Base-by-base conservation (phyloP, 2,888 invertebrate species). In the Melitaea athalia region DNA sequence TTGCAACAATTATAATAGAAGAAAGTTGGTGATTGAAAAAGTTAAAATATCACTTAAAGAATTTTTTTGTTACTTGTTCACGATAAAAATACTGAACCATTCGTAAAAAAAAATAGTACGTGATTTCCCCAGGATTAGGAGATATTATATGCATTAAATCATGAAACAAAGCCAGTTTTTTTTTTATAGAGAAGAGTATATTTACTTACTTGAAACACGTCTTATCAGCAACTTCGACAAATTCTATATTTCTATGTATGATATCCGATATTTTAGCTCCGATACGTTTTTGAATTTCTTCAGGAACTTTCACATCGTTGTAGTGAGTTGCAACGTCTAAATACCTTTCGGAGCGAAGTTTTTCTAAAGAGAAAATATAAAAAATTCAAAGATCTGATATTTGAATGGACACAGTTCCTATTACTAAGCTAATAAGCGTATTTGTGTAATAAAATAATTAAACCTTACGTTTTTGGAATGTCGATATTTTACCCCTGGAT, bases 241-340 rank as follows among this genome's bases (percentile, higher is more conserved):
- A 93, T 74, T 89, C 83, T n/a, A 93, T 76, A 69, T 85, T 85
- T 72, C 85, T 87, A 52, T 89, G 84, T 50, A 94, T 88, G 45
- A 93, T 81, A 24, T 82, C 84, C 1, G 93, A 91, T 55, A 94
- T 79, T 81, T 93, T 93, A 55, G 87, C 89, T 10, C 93, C 93
- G 63, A 94, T 92, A 69, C 82, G 85, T 49, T 84, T 88, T 76
- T 93, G 93, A 82, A 94, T 87, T 74, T 92, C 88, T 17, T 88
- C 87, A 5, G 94, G 93, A 1, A 94, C 92, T 76, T 89, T 91
- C 0, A 92, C 85, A 79, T 94, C 94, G 75, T 93, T 94, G 73
- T 94, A 93, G 72, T 93, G 93, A 50, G 91, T 86, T 10, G 93
- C 83, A 71, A 84, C 86, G 49, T 86, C 85, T 55, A 92, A 76